A percentile compares a stretch with the other conserved stretches of the same genome.
Evolutionary conservation across 2,797 vertebrate species (phyloP).

Genomic region (Pitangus sulphuratus): DNA sequence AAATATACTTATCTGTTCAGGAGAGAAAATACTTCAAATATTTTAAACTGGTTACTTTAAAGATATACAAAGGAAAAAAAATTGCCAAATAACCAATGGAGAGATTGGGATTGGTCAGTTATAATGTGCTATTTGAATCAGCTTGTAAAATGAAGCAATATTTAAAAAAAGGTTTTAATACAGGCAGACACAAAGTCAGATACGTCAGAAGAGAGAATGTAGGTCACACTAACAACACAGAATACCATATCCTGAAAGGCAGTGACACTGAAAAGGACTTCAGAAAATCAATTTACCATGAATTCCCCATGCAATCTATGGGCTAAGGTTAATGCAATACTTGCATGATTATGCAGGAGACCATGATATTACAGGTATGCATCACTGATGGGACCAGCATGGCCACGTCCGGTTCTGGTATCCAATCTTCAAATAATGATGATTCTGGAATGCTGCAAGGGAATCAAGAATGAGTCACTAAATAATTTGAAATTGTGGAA

Average conservation of each 20-base stretch:
- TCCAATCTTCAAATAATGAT: neutral
- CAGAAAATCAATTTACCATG: conserved; percentile 67
- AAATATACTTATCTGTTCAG: neutral
- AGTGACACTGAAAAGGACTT: conserved; percentile 66
- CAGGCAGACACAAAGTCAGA: conserved; percentile 38
- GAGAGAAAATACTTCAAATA: neutral
- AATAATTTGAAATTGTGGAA: neutral
- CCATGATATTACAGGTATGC: conserved; percentile 12
- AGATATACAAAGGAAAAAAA: neutral
- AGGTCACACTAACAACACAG: conserved; percentile 61
- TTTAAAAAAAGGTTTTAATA: conserved; percentile 10
- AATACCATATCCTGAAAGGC: conserved; percentile 51
- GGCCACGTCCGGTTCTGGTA: neutral
- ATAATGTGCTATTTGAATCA: neutral
- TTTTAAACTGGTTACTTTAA: neutral
- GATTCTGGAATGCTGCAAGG: neutral
- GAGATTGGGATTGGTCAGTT: neutral
- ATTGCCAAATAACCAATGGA: rapidly evolving
- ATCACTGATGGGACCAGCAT: neutral
- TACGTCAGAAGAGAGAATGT: conserved; percentile 63
- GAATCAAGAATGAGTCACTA: neutral
- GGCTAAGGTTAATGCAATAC: conserved; percentile 44
- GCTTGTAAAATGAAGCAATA: neutral
- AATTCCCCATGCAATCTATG: conserved; percentile 33
- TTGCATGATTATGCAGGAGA: conserved; percentile 45